These are phyloP conservation scores for Pachydiplax longipennis DNA, from an alignment of 2,888 invertebrate species.

Conservation along the genomic window DNA sequence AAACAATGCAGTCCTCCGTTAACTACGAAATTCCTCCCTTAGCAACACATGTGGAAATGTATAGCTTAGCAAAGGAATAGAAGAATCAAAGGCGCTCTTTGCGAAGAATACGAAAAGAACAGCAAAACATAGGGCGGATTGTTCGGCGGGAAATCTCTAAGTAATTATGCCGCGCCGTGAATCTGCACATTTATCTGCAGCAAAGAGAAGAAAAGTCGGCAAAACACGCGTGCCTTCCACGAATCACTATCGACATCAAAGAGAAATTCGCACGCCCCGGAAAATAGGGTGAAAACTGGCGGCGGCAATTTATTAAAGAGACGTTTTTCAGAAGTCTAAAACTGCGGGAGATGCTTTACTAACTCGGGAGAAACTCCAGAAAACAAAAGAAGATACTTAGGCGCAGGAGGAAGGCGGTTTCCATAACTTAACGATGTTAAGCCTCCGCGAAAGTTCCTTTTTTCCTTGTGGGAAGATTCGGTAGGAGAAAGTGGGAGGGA, in stretches of 20 bases:
- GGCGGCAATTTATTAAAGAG: not conserved
- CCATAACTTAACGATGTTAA: constrained; percentile 16
- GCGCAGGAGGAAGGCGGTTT: not conserved
- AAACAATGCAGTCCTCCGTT: too few species aligned
- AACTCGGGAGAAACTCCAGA: constrained; percentile 1
- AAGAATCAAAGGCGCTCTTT: not conserved
- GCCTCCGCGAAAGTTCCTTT: constrained; percentile 5
- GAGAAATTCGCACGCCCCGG: not conserved
- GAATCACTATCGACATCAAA: too few species aligned
- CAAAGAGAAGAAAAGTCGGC: too few species aligned
- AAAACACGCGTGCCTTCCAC: too few species aligned
- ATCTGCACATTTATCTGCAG: too few species aligned
- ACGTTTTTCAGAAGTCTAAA: not conserved
- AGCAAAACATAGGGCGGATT: too few species aligned
- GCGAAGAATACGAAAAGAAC: not conserved
- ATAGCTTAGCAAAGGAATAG: too few species aligned
- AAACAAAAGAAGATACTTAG: constrained; percentile 5
- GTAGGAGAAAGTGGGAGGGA: not conserved
- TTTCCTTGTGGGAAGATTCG: not conserved
- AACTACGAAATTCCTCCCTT: too few species aligned
- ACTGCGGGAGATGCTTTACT: not conserved
- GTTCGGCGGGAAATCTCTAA: too few species aligned
- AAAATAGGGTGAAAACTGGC: too few species aligned
- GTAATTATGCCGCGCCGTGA: too few species aligned
- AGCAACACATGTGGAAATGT: too few species aligned